Evolutionary conservation across 2,113 vertebrate species (phyloP), one percentile per base, ranked within the genome.

Genomic region (Saccopteryx leptura): DNA sequence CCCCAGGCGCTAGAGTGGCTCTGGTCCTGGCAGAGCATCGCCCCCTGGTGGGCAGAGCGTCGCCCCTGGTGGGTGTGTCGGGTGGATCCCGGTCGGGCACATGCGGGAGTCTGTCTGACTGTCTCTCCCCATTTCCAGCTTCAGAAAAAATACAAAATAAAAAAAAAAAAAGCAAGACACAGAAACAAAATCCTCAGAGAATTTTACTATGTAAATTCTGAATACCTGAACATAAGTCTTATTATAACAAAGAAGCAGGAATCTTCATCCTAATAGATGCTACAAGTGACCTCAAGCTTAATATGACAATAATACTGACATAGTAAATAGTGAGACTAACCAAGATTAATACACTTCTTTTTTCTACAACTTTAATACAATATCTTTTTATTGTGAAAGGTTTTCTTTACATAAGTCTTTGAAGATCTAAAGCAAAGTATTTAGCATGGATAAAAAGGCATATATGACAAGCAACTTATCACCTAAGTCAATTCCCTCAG

Each of bases 151-250:
- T n/a, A n/a, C n/a, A n/a, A n/a, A n/a, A n/a, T n/a, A n/a, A n/a
- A n/a, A n/a, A n/a, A n/a, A n/a, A n/a, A n/a, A n/a, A n/a, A n/a
- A n/a, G n/a, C n/a, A n/a, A 39, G 31, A 65, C 9, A 74, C 79
- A 71, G 5, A 92, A 83, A 79, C 33, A 66, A 87, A 90, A 93
- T 86, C 17, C n/a, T 92, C 7, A 71, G 28, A 74, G n/a, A 75
- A 63, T 93, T 90, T 78, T 83, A 87, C 58, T 80, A 21, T 7
- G 31, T 39, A 58, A 87, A 81, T 85, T 96, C 79, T 81, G 46
- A 72, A 86, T 78, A 82, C 6, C 14, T 90, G 28, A 63, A 15
- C 15, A 10, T 71, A 88, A 54, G n/a, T 90, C 4, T 93, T 90
- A 54, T 61, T 56, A 76, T 46, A 65, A 69, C 28, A 66, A 83